Percentiles rank a stretch among this genome's conserved stretches.
phyloP scores from a whole-genome alignment of 2,797 vertebrate genomes.

The Margarornis squamiger region DNA sequence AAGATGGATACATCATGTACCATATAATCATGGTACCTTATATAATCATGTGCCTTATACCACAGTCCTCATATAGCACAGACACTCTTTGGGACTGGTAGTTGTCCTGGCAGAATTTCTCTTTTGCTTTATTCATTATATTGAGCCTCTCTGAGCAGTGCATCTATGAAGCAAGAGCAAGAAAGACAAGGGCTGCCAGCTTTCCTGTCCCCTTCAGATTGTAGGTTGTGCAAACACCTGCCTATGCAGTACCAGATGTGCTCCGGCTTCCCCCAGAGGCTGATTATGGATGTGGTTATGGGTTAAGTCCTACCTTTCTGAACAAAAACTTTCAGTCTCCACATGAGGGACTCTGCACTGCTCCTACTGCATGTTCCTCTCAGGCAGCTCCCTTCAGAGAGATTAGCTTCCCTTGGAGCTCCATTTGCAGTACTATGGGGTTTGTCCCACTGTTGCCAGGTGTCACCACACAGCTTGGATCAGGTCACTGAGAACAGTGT shows the following conservation, averaged over 20 bases:
- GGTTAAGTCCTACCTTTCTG: not conserved
- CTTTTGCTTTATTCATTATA: not conserved
- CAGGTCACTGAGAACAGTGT: not conserved
- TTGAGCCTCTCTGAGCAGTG: not conserved
- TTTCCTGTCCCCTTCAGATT: accelerated
- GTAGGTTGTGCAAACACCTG: not conserved
- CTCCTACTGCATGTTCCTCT: not conserved
- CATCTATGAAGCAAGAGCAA: not conserved
- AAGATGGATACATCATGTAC: not conserved
- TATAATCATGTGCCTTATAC: not conserved
- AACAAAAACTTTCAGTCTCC: not conserved
- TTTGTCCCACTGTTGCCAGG: not conserved
- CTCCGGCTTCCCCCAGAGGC: not conserved
- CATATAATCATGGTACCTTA: too few relatives aligned
- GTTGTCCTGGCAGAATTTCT: not conserved
- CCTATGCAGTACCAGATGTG: not conserved
- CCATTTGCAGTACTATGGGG: not conserved
- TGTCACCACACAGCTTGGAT: not conserved
- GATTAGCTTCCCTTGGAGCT: not conserved
- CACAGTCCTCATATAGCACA: not conserved
- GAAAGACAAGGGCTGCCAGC: not conserved
- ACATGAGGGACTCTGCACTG: not conserved
- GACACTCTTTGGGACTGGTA: not conserved
- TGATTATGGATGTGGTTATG: too few relatives aligned
- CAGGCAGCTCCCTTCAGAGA: not conserved